Conservation (phyloP, 2,797 vertebrate species). For the Crocidura indochinensis region DNA sequence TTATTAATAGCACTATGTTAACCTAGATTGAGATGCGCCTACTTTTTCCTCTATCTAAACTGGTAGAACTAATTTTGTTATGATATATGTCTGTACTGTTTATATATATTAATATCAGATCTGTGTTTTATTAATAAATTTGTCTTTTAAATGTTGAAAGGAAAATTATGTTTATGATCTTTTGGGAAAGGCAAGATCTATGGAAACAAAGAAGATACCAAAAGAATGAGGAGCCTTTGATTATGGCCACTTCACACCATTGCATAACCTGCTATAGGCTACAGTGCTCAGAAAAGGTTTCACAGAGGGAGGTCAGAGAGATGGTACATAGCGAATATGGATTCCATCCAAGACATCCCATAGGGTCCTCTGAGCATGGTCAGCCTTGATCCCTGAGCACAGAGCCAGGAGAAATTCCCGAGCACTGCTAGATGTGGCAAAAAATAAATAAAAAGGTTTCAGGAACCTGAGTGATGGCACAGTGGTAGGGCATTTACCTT, state of each 20-base stretch:
- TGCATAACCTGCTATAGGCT: not conserved
- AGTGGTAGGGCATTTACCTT: too few relatives aligned
- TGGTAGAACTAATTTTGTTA: conserved; percentile 61
- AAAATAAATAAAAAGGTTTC: too few relatives aligned
- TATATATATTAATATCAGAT: conserved; percentile 64
- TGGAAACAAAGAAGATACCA: conserved; percentile 19
- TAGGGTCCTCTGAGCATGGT: too few relatives aligned
- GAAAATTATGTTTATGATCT: conserved; percentile 64
- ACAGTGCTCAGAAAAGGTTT: not conserved
- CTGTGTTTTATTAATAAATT: conserved; percentile 74
- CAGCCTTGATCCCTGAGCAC: too few relatives aligned
- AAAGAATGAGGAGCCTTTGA: conserved; percentile 5
- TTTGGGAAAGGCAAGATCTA: conserved; percentile 46
- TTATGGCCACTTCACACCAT: not conserved
- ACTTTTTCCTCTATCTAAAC: conserved; percentile 62
- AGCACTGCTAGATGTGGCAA: too few relatives aligned
- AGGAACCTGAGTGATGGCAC: too few relatives aligned
- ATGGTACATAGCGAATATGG: too few relatives aligned
- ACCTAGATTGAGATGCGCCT: conserved; percentile 65
- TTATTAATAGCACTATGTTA: conserved; percentile 66
- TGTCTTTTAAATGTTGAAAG: conserved; percentile 64
- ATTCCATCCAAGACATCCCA: too few relatives aligned
- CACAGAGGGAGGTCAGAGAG: not conserved
- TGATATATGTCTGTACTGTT: conserved; percentile 73
- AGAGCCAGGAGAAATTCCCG: too few relatives aligned